A percentile compares a stretch with the other conserved stretches of the same genome.
Conservation (phyloP, 2,888 invertebrate species). For the Sinelater perroti region DNA sequence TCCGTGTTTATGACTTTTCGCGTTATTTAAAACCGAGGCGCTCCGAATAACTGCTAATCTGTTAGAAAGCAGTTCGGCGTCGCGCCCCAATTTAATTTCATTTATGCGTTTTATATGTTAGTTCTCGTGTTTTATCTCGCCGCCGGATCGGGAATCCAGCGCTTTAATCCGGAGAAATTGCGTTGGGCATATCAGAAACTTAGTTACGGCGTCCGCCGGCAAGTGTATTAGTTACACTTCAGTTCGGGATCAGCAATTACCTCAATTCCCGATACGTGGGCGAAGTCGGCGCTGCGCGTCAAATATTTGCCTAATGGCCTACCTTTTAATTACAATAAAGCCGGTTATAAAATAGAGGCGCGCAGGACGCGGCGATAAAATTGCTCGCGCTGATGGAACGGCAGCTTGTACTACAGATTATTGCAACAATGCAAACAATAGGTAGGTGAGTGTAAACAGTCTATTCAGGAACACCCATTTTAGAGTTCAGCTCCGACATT, state of each 20-base stretch:
- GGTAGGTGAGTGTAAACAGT: constrained; percentile 4
- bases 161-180: constrained; percentile 2
- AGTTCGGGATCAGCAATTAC: constrained; percentile 10
- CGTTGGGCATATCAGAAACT: constrained; percentile 14
- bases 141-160: not conserved
- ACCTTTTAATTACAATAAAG: constrained; percentile 8
- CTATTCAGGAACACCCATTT: constrained; percentile 9
- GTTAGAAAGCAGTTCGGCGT: not conserved
- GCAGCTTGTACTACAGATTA: not conserved
- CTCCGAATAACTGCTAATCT: constrained; percentile 4
- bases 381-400: not conserved
- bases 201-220: constrained; percentile 4
- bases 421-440: constrained; percentile 12
- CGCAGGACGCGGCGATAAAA: not conserved
- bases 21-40: constrained; percentile 5
- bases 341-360: not conserved
- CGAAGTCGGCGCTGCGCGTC: constrained; percentile 12
- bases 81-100: constrained; percentile 7
- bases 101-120: not conserved
- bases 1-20: not conserved
- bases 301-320: constrained; percentile 18
- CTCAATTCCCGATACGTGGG: constrained; percentile 24
- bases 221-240: not conserved
- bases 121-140: constrained; percentile 7
- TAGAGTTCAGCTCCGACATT: constrained; percentile 7